Conservation (phyloP, 2,797 vertebrate species). For the Lycodopsis pacificus region DNA sequence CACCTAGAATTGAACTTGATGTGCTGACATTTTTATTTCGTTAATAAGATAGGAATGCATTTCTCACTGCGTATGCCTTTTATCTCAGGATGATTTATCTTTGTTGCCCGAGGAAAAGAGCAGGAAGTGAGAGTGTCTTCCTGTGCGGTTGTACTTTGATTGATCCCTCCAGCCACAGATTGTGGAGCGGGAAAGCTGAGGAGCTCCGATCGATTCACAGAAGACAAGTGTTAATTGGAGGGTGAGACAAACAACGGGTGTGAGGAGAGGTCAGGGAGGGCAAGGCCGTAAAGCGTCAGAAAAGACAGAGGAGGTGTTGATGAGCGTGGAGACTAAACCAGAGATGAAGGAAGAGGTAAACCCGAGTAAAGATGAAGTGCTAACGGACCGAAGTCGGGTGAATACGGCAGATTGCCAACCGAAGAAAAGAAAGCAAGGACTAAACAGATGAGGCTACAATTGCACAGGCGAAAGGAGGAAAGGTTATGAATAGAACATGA, state of each 20-base stretch:
- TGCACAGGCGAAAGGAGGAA: background rate
- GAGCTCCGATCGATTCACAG: constrained; percentile 20
- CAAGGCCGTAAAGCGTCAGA: background rate
- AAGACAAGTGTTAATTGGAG: constrained; percentile 52
- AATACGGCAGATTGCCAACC: background rate
- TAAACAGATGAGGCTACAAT: constrained; percentile 18
- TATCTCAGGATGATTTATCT: constrained; percentile 1
- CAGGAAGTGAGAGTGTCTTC: constrained; percentile 5
- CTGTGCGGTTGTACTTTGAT: background rate
- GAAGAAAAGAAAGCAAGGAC: background rate
- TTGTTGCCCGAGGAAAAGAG: constrained; percentile 7
- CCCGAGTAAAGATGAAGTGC: background rate
- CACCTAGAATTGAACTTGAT: background rate
- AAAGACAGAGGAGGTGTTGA: constrained; percentile 29
- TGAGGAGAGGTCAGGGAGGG: constrained; percentile 14
- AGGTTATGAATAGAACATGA: constrained; percentile 34
- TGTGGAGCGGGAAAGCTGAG: constrained; percentile 13
- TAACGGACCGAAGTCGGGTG: background rate
- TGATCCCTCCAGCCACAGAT: constrained; percentile 3
- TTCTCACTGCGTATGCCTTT: constrained; percentile 1
- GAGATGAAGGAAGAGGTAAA: background rate
- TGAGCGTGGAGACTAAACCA: constrained; percentile 11
- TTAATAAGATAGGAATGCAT: constrained; percentile 1
- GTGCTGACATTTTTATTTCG: background rate
- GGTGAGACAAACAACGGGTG: constrained; percentile 25